Conservation (phyloP, 2,113 vertebrate genomes). For the Phocoena sinus region DNA sequence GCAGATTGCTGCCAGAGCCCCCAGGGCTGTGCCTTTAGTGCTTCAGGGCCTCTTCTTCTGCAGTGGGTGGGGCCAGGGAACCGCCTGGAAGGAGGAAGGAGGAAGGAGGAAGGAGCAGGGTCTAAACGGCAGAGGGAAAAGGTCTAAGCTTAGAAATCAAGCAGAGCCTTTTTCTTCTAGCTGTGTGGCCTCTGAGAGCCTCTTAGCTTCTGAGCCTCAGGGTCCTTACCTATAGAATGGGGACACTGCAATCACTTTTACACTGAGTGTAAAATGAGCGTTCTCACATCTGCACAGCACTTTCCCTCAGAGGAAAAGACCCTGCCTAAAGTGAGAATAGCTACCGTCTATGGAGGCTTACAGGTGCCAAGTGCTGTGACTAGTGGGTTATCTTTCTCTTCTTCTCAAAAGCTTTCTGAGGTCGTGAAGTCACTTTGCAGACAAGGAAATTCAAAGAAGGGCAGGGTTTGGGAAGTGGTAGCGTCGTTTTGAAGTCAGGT, state of each 20-base stretch:
- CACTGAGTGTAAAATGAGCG: background rate
- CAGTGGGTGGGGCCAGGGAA: background rate
- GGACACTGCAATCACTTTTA: background rate
- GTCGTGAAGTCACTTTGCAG: background rate
- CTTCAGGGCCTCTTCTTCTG: background rate
- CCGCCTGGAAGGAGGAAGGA: background rate
- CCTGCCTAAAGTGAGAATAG: background rate
- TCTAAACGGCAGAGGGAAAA: background rate
- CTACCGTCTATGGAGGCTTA: background rate
- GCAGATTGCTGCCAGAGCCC: background rate
- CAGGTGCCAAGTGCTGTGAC: background rate
- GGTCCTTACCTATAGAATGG: background rate
- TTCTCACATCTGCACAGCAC: background rate
- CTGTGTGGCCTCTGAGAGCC: background rate
- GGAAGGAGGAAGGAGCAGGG: background rate
- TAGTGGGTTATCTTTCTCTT: background rate
- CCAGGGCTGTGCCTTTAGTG: background rate
- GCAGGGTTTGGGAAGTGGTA: background rate
- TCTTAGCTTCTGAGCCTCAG: background rate
- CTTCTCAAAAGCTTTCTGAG: background rate
- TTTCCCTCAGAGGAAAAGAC: background rate
- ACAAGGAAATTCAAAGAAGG: background rate
- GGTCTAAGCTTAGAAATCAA: background rate
- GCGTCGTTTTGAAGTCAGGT: background rate
- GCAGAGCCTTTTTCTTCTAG: background rate